Evolutionary conservation across 2,797 vertebrate genomes (phyloP).

Genomic region (Antrozous pallidus): DNA sequence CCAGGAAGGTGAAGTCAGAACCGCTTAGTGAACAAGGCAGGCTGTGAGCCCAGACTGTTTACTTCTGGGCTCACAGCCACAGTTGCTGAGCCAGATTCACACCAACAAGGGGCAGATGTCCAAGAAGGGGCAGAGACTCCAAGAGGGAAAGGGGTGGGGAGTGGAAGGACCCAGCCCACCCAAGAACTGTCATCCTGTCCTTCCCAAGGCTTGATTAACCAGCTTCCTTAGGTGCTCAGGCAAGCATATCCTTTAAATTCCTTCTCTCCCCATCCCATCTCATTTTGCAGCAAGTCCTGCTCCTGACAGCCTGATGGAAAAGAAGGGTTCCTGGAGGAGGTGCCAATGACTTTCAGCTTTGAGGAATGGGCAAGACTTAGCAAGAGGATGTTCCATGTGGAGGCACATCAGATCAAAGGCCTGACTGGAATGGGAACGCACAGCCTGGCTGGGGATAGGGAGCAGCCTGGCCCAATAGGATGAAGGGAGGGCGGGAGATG

Average conservation of each 20-base stretch:
- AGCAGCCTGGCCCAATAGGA: not conserved
- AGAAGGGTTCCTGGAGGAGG: not conserved
- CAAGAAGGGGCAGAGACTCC: not conserved
- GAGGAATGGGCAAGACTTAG: not conserved
- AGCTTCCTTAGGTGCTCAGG: not conserved
- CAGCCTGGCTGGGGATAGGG: accelerated
- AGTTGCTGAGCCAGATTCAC: not conserved
- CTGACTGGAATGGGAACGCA: not conserved
- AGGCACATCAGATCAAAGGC: not conserved
- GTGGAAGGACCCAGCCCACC: not conserved
- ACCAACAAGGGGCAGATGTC: not conserved
- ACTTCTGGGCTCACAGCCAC: not conserved
- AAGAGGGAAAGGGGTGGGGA: not conserved
- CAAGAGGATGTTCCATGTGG: not conserved
- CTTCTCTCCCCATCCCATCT: not conserved
- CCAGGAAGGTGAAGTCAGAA: not conserved
- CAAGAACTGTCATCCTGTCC: not conserved
- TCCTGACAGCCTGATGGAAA: not conserved
- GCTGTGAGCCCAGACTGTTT: not conserved
- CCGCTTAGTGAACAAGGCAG: not conserved
- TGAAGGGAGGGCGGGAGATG: not conserved
- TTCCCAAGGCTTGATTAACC: not conserved
- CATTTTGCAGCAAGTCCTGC: not conserved
- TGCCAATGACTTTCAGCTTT: not conserved
- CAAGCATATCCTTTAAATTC: not conserved